These are phyloP conservation scores for Brienomyrus longianalis DNA, from an alignment of 2,113 vertebrate genomes.

Conservation along the genomic window DNA sequence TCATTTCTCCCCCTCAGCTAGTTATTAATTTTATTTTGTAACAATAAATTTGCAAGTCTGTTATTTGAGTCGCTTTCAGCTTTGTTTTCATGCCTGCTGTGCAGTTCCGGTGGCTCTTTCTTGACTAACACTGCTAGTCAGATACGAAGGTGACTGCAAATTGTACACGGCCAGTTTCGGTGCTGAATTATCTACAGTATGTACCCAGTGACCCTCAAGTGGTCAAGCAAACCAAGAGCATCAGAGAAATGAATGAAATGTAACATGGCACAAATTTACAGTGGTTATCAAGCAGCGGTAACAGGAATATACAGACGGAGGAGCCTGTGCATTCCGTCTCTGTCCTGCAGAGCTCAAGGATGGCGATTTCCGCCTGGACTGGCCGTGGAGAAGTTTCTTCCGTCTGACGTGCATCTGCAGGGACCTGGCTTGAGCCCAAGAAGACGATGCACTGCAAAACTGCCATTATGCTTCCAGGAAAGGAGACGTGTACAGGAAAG, in stretches of 20 bases:
- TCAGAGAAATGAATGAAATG: neutral
- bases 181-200: neutral
- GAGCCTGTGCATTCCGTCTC: neutral
- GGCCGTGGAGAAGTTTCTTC: neutral
- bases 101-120: neutral
- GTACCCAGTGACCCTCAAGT: neutral
- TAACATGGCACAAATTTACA: neutral
- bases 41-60: neutral
- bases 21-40: neutral
- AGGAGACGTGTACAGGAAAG: neutral
- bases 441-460: neutral
- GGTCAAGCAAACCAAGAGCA: neutral
- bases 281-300: neutral
- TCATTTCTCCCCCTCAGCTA: neutral
- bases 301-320: neutral
- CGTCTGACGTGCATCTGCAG: neutral
- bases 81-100: neutral
- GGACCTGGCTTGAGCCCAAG: neutral
- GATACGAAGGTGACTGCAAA: neutral
- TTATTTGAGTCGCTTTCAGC: neutral
- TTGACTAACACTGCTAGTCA: neutral
- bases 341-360: neutral
- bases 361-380: neutral
- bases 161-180: neutral
- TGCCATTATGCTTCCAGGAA: neutral